Base-by-base conservation (phyloP, 53 echinoderm and acorn worm genomes). In the Paracentrotus lividus region DNA sequence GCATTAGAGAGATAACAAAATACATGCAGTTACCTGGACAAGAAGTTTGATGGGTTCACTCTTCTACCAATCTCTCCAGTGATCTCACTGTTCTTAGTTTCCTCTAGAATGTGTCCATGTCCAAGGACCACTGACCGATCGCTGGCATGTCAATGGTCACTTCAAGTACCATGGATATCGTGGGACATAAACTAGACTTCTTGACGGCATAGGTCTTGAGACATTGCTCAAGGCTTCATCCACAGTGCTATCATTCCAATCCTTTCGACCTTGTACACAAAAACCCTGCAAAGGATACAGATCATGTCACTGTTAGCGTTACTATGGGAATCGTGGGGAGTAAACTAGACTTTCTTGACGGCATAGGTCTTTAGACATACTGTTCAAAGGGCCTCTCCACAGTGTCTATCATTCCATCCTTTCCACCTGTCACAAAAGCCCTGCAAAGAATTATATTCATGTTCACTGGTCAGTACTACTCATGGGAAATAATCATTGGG, bases 361-460 rank as follows among this genome's bases (percentile, higher is more conserved):
- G 97, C 84, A 43, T 96, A 99, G 27, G 97, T 95, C 93, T 99
- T 99, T 34, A 99, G 94, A 85, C 99, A 99, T 7, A 96, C 12
- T 97, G 95, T 59, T 99, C 99, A 94, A 99, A 97, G 66, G 95
- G 65, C 68, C 97, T 97, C 90, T 99, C 99, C 99, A 97, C 97
- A 21, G 97, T 93, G 45, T 96, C 96, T 32, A 99, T 97, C 45
- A 96, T 95, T 0, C 99, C 99, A 90, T 99, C 97, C 68, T 99
- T 99, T 52, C 99, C 99, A 42, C 99, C 99, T 27, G 99, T 97
- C 15, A 99, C 99, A 99, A 97, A 95, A 99, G 97, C 16, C 99
- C 99, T 97, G 97, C 54, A 4, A 40, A 40, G 16, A 0, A 20
- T 20, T n/a, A n/a, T n/a, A n/a, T n/a, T n/a, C 85, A 93, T n/a